Conservation (phyloP, 2,888 invertebrate species). For the Darwinula stevensoni region DNA sequence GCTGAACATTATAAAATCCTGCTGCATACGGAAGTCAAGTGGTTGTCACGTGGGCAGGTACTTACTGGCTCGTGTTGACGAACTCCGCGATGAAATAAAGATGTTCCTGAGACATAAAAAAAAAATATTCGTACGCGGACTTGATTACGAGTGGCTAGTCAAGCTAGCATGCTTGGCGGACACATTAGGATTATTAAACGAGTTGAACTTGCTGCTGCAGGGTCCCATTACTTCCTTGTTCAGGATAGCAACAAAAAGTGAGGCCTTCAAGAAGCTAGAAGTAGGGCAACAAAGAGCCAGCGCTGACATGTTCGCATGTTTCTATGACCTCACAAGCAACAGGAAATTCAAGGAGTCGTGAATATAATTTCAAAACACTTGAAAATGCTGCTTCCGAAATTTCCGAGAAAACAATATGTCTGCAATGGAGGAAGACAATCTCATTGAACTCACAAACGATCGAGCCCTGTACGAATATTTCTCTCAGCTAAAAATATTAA, state of each 20-base stretch:
- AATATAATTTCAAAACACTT: too few relatives aligned
- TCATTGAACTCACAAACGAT: too few relatives aligned
- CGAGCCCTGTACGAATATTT: too few relatives aligned
- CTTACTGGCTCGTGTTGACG: conserved; percentile 6
- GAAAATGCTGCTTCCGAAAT: too few relatives aligned
- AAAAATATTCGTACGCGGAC: conserved; percentile 3
- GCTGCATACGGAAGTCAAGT: conserved; percentile 8
- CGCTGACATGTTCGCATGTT: conserved; percentile 5
- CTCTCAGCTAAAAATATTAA: too few relatives aligned
- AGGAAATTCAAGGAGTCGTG: too few relatives aligned
- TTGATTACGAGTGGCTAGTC: not conserved
- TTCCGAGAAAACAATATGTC: too few relatives aligned
- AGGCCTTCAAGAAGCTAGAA: conserved; percentile 6
- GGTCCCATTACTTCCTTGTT: conserved; percentile 5
- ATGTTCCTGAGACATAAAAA: conserved; percentile 7
- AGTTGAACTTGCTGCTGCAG: conserved; percentile 7
- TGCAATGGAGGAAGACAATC: too few relatives aligned
- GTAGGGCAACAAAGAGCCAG: conserved; percentile 4
- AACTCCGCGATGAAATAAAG: conserved; percentile 7
- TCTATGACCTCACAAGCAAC: too few relatives aligned
- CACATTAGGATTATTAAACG: conserved; percentile 6
- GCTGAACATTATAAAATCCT: conserved; percentile 5
- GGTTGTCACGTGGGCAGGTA: conserved; percentile 8
- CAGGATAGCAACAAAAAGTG: conserved; percentile 6
- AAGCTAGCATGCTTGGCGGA: conserved; percentile 8